Evolutionary conservation across 2,797 vertebrate genomes (phyloP), one percentile per base, ranked within the genome.

Genomic region (Muscicapa striata): DNA sequence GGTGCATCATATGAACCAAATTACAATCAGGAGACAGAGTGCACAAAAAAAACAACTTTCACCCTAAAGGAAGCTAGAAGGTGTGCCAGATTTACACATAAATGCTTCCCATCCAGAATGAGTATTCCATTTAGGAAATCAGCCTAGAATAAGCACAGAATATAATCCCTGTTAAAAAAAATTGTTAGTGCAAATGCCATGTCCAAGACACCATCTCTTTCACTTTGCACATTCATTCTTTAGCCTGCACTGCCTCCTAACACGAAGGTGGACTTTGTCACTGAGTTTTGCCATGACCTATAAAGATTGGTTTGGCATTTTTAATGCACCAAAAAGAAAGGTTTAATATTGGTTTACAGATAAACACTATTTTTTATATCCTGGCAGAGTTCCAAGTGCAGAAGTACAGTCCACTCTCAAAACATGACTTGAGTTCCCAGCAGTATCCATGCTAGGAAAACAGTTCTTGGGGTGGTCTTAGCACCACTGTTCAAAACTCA

Each of bases 241-340:
- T 49, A 76, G 40, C 51, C 21, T 70, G 52, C 15, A 40, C 34
- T 57, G 43, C 26, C 38, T 70, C 32, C 24, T 57, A 38, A 18
- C 0, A 0, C 4, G 6, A 38, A 20, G 0, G 0, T 2, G 5
- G 13, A 30, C 20, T 73, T 76, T 45, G 18, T 34, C 22, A 32
- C 0, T 19, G 18, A 48, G 10, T 30, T 30, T 13, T 73, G 17
- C 30, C 27, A n/a, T 9, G 11, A 7, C 19, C 27, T 40, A 8
- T 10, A 82, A 59, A 24, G 32, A 63, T 2, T 24, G 19, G 3
- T 21, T 15, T 67, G 34, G 1, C 7, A 3, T 7, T 32, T 70
- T 80, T 29, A 19, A 51, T 63, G 43, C 16, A 51, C 4, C 10
- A n/a, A 41, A 86, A 81, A 30, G 2, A 43, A 76, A 48, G 4